Percentiles rank a stretch among this genome's conserved stretches.
phyloP scores from a whole-genome alignment of 2,888 invertebrate genomes.

The Drosophila cyrtoloma region DNA sequence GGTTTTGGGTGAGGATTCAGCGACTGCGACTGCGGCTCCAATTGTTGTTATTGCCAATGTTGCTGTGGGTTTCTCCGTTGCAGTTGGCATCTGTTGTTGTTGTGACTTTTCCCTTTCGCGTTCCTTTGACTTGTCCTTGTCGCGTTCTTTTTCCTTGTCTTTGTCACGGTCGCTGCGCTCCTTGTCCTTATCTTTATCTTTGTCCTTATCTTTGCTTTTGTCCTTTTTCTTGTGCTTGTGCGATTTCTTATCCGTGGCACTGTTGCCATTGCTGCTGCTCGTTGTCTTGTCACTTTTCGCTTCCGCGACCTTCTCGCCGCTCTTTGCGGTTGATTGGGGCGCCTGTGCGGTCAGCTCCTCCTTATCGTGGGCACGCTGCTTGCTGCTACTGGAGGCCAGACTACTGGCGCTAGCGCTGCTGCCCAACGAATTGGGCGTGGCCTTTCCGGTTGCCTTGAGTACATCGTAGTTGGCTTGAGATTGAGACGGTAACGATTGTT shows the following conservation, averaged over 20 bases:
- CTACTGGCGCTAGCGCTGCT: slow-evolving; percentile 61
- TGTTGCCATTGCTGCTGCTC: slow-evolving; percentile 31
- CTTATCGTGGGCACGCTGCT: slow-evolving; percentile 56
- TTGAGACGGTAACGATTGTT: slow-evolving; percentile 27
- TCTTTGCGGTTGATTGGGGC: slow-evolving; percentile 35
- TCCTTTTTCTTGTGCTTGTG: slow-evolving; percentile 89
- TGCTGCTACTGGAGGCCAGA: slow-evolving; percentile 44
- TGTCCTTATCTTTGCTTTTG: slow-evolving; percentile 89
- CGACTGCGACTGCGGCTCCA: slow-evolving; percentile 28
- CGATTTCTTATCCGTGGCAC: slow-evolving; percentile 86
- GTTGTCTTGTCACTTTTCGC: slow-evolving; percentile 48
- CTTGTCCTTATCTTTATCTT: slow-evolving; percentile 82
- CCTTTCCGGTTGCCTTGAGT: slow-evolving; percentile 57
- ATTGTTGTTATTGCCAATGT: slow-evolving; percentile 33
- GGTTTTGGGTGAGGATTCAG: slow-evolving; percentile 53
- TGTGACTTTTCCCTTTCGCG: slow-evolving; percentile 41
- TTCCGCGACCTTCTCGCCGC: slow-evolving; percentile 52
- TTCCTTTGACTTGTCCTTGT: slow-evolving; percentile 55
- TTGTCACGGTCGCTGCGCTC: slow-evolving; percentile 62
- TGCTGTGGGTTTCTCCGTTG: slow-evolving; percentile 18
- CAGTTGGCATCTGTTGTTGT: slow-evolving; percentile 28
- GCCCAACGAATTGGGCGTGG: slow-evolving; percentile 65
- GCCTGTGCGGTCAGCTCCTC: slow-evolving; percentile 40
- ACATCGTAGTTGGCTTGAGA: slow-evolving; percentile 41
- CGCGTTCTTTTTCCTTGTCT: slow-evolving; percentile 59